These are phyloP conservation scores for Eunapius fragilis DNA, from an alignment of 37 sponge, comb jelly and placozoan genomes.

Conservation along the genomic window DNA sequence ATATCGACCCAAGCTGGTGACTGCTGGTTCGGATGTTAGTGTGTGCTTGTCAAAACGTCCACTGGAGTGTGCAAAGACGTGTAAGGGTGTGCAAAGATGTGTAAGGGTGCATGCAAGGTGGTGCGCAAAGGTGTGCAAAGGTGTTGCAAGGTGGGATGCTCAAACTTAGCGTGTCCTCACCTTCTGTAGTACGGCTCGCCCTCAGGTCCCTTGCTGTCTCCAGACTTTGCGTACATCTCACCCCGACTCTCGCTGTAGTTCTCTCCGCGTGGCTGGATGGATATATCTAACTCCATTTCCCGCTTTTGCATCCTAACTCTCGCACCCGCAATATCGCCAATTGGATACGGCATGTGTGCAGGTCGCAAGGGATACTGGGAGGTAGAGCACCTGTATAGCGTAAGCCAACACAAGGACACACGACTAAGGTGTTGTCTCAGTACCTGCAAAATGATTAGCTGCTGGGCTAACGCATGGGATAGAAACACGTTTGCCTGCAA, in stretches of 20 bases:
- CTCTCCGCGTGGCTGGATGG: constrained; percentile 41
- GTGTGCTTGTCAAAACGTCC: constrained; percentile 66
- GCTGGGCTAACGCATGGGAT: constrained; percentile 45
- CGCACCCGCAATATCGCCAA: constrained; percentile 31
- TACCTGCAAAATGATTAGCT: constrained; percentile 63
- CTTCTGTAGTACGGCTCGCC: constrained; percentile 24
- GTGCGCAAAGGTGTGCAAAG: too few relatives aligned
- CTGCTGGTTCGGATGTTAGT: constrained; percentile 20
- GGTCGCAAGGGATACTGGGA: constrained; percentile 78
- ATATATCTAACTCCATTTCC: constrained; percentile 45
- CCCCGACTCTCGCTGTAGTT: constrained; percentile 78
- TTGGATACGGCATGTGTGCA: constrained; percentile 38
- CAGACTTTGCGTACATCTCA: constrained; percentile 44
- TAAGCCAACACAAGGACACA: background rate
- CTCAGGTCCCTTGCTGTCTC: constrained; percentile 1
- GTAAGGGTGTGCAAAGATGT: background rate
- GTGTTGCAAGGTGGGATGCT: too few relatives aligned
- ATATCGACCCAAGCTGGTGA: constrained; percentile 28
- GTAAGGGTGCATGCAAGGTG: background rate
- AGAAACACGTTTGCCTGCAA: constrained; percentile 60
- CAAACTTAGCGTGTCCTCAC: background rate
- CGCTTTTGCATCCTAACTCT: constrained; percentile 37
- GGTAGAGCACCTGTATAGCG: background rate
- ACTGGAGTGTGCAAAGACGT: constrained; percentile 31
- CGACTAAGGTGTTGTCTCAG: background rate